These are phyloP conservation scores for Urocitellus parryii DNA, from an alignment of 2,113 vertebrate genomes.

Conservation along the genomic window DNA sequence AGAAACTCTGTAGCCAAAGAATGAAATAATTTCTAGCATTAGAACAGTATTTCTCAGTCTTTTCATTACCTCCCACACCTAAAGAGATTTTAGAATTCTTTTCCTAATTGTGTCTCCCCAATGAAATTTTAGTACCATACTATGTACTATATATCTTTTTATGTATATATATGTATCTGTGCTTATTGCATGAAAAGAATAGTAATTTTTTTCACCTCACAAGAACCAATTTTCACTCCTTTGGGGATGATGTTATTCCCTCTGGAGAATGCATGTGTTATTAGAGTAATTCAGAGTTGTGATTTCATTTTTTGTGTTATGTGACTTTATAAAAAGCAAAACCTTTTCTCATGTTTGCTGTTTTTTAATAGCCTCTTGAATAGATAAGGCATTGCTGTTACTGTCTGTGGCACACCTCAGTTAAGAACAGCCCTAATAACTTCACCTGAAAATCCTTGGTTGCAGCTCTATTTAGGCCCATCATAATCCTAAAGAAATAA, in stretches of 20 bases:
- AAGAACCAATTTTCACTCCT: background rate
- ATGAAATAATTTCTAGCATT: background rate
- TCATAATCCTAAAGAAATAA: background rate
- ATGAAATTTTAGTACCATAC: background rate
- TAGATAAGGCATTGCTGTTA: conserved; percentile 54
- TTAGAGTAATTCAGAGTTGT: background rate
- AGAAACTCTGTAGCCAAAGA: conserved; percentile 22
- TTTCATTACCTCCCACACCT: background rate
- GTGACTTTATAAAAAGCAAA: conserved; percentile 53
- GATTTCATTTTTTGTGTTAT: background rate
- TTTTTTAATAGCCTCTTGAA: conserved; percentile 69
- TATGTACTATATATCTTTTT: background rate
- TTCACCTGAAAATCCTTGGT: conserved; percentile 46
- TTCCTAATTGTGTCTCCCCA: background rate
- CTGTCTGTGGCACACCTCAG: conserved; percentile 33
- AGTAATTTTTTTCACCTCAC: background rate
- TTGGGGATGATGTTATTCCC: background rate
- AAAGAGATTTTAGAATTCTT: background rate
- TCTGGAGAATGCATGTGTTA: background rate
- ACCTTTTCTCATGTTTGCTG: conserved; percentile 53
- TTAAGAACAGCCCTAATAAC: conserved; percentile 43
- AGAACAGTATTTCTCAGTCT: background rate
- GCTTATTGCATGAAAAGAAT: background rate
- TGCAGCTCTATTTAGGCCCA: background rate
- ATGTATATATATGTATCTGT: background rate